Percentiles rank a stretch among this genome's conserved stretches.
Evolutionary conservation across 2,888 invertebrate genomes (phyloP).

Genomic region (Plutella xylostella): DNA sequence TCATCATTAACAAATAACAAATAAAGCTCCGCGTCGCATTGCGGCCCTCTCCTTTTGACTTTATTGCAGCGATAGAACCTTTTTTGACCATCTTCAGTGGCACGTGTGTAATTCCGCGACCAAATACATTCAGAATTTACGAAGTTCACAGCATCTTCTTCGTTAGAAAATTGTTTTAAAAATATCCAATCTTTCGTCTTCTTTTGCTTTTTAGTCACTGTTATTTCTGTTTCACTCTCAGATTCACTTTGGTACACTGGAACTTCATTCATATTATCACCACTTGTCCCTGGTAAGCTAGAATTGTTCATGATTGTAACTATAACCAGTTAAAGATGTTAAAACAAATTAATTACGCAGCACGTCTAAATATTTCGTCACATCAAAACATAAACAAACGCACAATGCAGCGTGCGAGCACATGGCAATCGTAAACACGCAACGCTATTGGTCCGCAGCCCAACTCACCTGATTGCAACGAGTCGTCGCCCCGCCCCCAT

Average conservation of each 20-base stretch:
- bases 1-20: slow-evolving; percentile 11
- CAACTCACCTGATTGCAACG: no score
- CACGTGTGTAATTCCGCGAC: slow-evolving; percentile 11
- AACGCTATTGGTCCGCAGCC: slow-evolving; percentile 15
- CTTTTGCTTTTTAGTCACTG: slow-evolving; percentile 13
- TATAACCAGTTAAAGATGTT: slow-evolving; percentile 11
- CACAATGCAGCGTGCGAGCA: slow-evolving; percentile 14
- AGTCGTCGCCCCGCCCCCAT: no score
- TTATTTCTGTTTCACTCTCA: slow-evolving; percentile 13
- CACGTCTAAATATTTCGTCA: slow-evolving; percentile 11
- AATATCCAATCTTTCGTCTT: slow-evolving; percentile 15
- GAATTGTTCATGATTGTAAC: slow-evolving; percentile 8
- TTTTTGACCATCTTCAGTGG: slow-evolving; percentile 16
- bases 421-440: slow-evolving; percentile 13
- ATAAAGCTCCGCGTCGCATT: slow-evolving; percentile 16
- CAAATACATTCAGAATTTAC: slow-evolving; percentile 15
- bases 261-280: slow-evolving; percentile 13
- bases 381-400: slow-evolving; percentile 13
- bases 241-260: slow-evolving; percentile 13
- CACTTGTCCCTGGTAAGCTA: slow-evolving; percentile 12
- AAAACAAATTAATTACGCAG: slow-evolving; percentile 12
- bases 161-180: slow-evolving; percentile 11
- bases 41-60: slow-evolving; percentile 15
- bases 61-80: slow-evolving; percentile 16
- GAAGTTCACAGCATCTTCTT: slow-evolving; percentile 11